These are phyloP conservation scores for Ophion slaviceki DNA, from an alignment of 2,888 invertebrate genomes.

Conservation along the genomic window DNA sequence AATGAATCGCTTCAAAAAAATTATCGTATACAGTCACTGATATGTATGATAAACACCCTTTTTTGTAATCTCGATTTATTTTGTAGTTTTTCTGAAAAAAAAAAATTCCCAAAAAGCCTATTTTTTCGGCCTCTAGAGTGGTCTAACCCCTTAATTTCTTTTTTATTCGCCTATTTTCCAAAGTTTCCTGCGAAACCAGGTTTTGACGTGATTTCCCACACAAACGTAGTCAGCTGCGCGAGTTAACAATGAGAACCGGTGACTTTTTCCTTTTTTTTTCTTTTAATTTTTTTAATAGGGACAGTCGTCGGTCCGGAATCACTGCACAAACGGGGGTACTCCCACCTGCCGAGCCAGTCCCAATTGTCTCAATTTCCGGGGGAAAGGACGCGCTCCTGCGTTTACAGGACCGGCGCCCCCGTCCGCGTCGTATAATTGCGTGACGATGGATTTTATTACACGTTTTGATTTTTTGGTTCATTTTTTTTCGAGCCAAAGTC, in stretches of 20 bases:
- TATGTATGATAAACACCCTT: too few species aligned
- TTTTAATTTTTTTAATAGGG: neutral
- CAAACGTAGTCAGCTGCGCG: constrained; percentile 23
- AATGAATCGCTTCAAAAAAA: too few species aligned
- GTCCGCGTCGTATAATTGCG: constrained; percentile 9
- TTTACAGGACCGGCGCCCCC: constrained; percentile 1
- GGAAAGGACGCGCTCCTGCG: neutral
- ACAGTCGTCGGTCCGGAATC: constrained; percentile 4
- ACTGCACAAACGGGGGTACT: neutral
- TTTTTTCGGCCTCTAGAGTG: too few species aligned
- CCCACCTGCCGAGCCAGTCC: constrained; percentile 15
- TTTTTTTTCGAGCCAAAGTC: constrained; percentile 1
- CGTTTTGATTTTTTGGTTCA: neutral
- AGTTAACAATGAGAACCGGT: constrained; percentile 3
- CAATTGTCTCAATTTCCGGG: constrained; percentile 42
- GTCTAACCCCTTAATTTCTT: neutral
- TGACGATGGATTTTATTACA: constrained; percentile 3
- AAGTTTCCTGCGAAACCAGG: neutral
- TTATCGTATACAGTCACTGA: too few species aligned
- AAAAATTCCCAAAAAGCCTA: too few species aligned
- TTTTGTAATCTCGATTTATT: too few species aligned
- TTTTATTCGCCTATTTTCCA: neutral
- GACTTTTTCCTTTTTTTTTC: neutral
- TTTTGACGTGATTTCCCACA: neutral
- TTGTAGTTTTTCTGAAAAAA: too few species aligned